phyloP scores from a whole-genome alignment of 2,888 invertebrate genomes.

The Chaetogeoica ovagalla region DNA sequence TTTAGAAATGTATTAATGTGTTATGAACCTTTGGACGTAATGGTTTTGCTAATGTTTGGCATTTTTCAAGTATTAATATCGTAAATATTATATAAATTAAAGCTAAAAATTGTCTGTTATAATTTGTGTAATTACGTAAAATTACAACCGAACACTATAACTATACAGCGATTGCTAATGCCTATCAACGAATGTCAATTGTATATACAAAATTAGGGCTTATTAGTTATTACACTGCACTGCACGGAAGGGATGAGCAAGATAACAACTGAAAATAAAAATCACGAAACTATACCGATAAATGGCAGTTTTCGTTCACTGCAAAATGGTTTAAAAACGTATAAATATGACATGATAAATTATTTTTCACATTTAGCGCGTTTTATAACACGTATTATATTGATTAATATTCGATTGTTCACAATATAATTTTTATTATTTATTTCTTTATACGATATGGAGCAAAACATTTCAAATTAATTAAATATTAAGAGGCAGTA shows the following conservation, averaged over 20 bases:
- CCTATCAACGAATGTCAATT: neutral
- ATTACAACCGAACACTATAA: neutral
- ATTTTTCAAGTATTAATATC: neutral
- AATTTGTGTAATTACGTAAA: neutral
- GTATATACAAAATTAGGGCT: neutral
- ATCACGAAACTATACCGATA: neutral
- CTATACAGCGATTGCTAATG: neutral
- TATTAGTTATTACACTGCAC: neutral
- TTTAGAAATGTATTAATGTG: too few species aligned
- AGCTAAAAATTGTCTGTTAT: too few species aligned
- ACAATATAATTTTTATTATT: too few species aligned
- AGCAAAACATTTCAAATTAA: too few species aligned
- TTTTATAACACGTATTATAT: too few species aligned
- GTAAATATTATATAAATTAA: neutral
- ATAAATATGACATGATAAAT: neutral
- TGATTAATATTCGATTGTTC: too few species aligned
- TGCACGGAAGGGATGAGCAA: neutral
- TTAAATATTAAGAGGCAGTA: too few species aligned
- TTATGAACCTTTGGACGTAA: too few species aligned
- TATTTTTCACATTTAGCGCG: neutral
- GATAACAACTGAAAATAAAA: neutral
- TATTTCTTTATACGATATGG: too few species aligned
- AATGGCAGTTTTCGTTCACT: constrained; percentile 3
- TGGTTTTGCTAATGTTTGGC: too few species aligned
- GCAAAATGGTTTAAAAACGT: neutral